These are phyloP conservation scores for Cheilosia vernalis DNA, from an alignment of 2,888 invertebrate species.

Conservation along the genomic window DNA sequence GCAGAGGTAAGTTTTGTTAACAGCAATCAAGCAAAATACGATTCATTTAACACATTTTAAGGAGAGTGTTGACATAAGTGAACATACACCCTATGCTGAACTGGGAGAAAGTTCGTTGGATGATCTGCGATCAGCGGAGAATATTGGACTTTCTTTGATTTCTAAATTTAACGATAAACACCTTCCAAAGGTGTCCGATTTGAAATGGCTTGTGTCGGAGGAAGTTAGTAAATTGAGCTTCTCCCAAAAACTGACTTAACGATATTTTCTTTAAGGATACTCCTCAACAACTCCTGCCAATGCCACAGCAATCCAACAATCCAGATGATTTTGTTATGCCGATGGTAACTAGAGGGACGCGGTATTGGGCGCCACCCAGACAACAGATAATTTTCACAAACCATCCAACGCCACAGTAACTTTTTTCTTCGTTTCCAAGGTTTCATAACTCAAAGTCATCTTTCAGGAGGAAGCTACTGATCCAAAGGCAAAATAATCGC, in stretches of 20 bases:
- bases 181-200: constrained; percentile 89
- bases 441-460: constrained; percentile 8
- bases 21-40: background rate
- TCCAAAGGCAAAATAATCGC: constrained; percentile 89
- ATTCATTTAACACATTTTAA: constrained; percentile 2
- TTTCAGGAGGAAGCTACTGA: constrained; percentile 86
- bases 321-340: constrained; percentile 85
- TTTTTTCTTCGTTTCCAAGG: background rate
- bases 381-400: constrained; percentile 92
- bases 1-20: constrained; percentile 18
- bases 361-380: constrained; percentile 93
- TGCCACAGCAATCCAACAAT: constrained; percentile 85
- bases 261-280: constrained; percentile 85
- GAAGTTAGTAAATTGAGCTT: constrained; percentile 69
- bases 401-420: constrained; percentile 88
- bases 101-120: constrained; percentile 79
- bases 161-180: constrained; percentile 90
- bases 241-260: background rate
- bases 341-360: constrained; percentile 88
- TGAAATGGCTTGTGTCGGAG: constrained; percentile 92
- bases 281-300: constrained; percentile 90
- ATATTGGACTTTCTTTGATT: constrained; percentile 90
- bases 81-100: constrained; percentile 80
- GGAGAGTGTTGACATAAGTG: constrained; percentile 59
- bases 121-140: constrained; percentile 88